Evolutionary conservation across 2,113 vertebrate genomes (phyloP), one percentile per base, ranked within the genome.

Genomic region (Gopherus flavomarginatus): DNA sequence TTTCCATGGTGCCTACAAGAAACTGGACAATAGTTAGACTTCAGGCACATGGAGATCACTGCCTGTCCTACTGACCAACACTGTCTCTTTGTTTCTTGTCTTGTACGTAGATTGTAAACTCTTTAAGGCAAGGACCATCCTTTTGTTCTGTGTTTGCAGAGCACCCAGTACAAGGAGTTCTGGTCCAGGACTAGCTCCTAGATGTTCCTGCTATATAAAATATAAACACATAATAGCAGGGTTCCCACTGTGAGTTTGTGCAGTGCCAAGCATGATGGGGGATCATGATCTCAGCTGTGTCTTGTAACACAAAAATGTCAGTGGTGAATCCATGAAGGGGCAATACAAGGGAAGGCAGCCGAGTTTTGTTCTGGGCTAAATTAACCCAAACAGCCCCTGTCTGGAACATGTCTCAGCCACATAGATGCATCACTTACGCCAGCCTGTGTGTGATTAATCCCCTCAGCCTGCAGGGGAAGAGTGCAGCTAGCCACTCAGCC

Each of bases 381-480:
- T 82, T 87, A 90, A 14, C 83, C 89, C 26, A 69, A 3, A 38
- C 31, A 49, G 19, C 47, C 1, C 26, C 81, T 1, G 2, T 7
- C 22, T 0, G 82, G 57, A 83, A 42, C 81, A 47, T 26, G 44
- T 86, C 65, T 59, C 85, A 0, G 42, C 24, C 94, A 3, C 88
- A 22, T 14, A 69, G 92, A 91, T 88, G 89, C 49, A 81, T 94
- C 88, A 42, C 86, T 2, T 93, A 96, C 79, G 85, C 95, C 62
- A 90, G 88, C 86, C 81, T 3, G 0, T 52, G 16, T 47, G 87
- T 96, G 96, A 97, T 96, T 95, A 93, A 96, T 31, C 19, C 92
- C 92, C 1, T 13, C 86, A 83, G 94, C 93, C 90, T 89, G 94
- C 92, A 94, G n/a, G 95, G 92, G 95, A 90, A 96, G 87, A 90